A percentile compares a stretch with the other conserved stretches of the same genome.
These are phyloP conservation scores for Salvelinus namaycush DNA, from an alignment of 2,113 vertebrate genomes.

Conservation along the genomic window DNA sequence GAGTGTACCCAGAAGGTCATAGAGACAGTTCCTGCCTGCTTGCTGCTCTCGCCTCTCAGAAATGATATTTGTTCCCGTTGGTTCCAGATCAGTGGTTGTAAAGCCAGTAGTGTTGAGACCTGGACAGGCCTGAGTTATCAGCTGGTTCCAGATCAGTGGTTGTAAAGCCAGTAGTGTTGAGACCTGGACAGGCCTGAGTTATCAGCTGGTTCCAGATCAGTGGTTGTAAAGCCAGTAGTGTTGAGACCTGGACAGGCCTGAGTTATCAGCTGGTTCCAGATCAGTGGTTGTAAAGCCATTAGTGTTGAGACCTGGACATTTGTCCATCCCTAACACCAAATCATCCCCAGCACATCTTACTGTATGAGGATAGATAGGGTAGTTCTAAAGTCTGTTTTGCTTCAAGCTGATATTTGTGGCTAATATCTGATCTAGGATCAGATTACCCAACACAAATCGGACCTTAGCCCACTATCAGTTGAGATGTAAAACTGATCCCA, in stretches of 20 bases:
- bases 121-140: slow-evolving; percentile 2
- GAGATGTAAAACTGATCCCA: neutral
- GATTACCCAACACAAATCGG: neutral
- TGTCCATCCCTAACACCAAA: slow-evolving; percentile 36
- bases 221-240: slow-evolving; percentile 15
- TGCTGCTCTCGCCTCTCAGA: neutral
- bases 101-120: slow-evolving; percentile 9
- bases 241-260: slow-evolving; percentile 4
- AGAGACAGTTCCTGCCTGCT: slow-evolving; percentile 6
- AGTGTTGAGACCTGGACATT: slow-evolving; percentile 5
- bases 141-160: slow-evolving; percentile 22
- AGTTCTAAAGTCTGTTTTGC: too few relatives aligned
- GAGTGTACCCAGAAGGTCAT: neutral
- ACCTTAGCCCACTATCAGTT: too few relatives aligned
- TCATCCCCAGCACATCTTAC: slow-evolving; percentile 50
- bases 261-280: slow-evolving; percentile 16
- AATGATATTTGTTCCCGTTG: slow-evolving; percentile 19
- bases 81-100: slow-evolving; percentile 4
- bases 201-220: neutral
- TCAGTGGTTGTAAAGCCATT: slow-evolving; percentile 17
- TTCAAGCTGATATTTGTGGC: neutral
- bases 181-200: too few relatives aligned
- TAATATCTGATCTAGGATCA: neutral
- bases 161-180: neutral
- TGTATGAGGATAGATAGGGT: too few relatives aligned